A percentile compares a stretch with the other conserved stretches of the same genome.
Conservation (phyloP, 2,797 vertebrate species). For the Cottoperca gobio region DNA sequence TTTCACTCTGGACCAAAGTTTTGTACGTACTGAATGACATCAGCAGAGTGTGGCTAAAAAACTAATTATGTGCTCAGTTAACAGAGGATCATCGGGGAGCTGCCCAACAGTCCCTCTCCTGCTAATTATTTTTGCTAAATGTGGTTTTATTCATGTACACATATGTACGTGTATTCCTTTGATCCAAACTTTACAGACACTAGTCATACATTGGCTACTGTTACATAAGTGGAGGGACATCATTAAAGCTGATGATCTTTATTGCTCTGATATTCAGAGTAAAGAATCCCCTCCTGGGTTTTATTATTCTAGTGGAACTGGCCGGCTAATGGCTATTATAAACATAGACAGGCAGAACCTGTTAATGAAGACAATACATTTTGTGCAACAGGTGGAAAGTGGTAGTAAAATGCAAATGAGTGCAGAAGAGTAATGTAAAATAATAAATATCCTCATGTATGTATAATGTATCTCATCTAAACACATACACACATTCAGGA, state of each 20-base stretch:
- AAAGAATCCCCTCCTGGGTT: constrained; percentile 11
- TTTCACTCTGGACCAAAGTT: not conserved
- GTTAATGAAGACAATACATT: constrained; percentile 22
- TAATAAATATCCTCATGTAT: constrained; percentile 26
- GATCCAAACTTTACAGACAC: constrained; percentile 31
- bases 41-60: not conserved
- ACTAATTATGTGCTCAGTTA: not conserved
- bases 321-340: not conserved
- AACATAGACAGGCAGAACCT: not conserved
- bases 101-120: constrained; percentile 3
- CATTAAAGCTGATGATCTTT: constrained; percentile 32
- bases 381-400: constrained; percentile 8
- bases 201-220: constrained; percentile 31
- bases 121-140: constrained; percentile 32
- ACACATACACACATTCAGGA: not conserved
- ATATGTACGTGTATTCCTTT: not conserved
- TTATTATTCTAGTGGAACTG: not conserved
- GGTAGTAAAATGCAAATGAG: constrained; percentile 20
- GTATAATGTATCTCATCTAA: constrained; percentile 5
- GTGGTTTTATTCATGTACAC: not conserved
- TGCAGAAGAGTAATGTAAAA: not conserved
- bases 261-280: constrained; percentile 3
- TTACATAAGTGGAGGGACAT: constrained; percentile 36
- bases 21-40: not conserved
- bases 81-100: constrained; percentile 16